A percentile compares a stretch with the other conserved stretches of the same genome.
phyloP scores from a whole-genome alignment of 2,888 invertebrate genomes.

The Ochropacha duplaris region DNA sequence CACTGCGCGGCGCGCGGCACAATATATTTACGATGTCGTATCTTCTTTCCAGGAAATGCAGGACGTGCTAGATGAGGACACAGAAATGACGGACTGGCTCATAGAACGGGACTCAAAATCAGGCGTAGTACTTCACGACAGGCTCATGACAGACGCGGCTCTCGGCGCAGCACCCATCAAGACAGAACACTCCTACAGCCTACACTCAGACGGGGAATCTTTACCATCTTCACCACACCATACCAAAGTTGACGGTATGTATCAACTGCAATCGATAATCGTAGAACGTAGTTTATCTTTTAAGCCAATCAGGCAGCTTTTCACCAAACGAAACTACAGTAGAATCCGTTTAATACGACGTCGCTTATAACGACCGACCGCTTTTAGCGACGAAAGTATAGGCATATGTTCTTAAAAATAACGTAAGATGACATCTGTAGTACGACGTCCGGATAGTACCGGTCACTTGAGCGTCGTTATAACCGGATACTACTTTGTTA shows the following conservation, averaged over 20 bases:
- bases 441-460: too few species aligned
- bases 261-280: background rate
- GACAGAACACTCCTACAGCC: slow-evolving; percentile 96
- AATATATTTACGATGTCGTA: background rate
- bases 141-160: slow-evolving; percentile 94
- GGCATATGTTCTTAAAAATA: too few species aligned
- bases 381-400: too few species aligned
- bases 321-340: too few species aligned
- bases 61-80: slow-evolving; percentile 86
- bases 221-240: slow-evolving; percentile 87
- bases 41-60: slow-evolving; percentile 82
- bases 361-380: too few species aligned
- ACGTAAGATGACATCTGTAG: too few species aligned
- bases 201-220: slow-evolving; percentile 88
- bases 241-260: slow-evolving; percentile 87
- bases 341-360: too few species aligned
- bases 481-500: too few species aligned
- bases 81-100: slow-evolving; percentile 87
- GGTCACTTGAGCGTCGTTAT: too few species aligned
- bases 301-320: too few species aligned
- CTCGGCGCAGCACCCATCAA: slow-evolving; percentile 92
- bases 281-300: too few species aligned
- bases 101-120: slow-evolving; percentile 86
- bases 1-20: too few species aligned
- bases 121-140: slow-evolving; percentile 92